phyloP scores from a whole-genome alignment of 2,888 invertebrate genomes.

The Lasioglossum vierecki region DNA sequence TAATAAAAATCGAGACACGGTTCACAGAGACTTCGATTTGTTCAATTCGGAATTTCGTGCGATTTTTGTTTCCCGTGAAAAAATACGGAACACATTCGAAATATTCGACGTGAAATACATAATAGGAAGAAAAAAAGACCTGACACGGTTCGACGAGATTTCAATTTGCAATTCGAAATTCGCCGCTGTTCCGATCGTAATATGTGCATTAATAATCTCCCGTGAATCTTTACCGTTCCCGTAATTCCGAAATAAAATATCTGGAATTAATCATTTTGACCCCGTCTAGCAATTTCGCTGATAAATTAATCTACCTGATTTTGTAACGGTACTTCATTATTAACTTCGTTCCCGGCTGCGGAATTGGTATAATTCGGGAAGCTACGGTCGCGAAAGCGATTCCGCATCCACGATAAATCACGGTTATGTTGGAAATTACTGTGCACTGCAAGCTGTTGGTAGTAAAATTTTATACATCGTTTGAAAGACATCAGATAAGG shows the following conservation, averaged over 20 bases:
- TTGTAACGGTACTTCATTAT: background rate
- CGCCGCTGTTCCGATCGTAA: background rate
- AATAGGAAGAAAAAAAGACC: background rate
- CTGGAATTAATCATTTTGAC: background rate
- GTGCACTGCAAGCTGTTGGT: background rate
- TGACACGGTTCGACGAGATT: background rate
- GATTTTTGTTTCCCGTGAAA: background rate
- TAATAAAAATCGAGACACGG: background rate
- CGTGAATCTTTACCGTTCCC: background rate
- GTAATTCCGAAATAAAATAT: background rate
- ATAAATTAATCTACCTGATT: background rate
- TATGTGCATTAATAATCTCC: background rate
- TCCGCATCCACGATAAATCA: background rate
- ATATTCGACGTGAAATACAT: background rate
- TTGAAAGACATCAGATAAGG: constrained; percentile 2
- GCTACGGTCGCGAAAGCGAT: background rate
- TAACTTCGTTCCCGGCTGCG: background rate
- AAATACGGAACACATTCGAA: background rate
- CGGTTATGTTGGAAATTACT: background rate
- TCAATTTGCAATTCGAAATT: background rate
- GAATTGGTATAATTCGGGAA: background rate
- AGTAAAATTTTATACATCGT: constrained; percentile 21
- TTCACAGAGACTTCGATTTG: background rate
- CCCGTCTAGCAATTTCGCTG: background rate
- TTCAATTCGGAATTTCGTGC: background rate